Percentiles rank a stretch among this genome's conserved stretches.
These are phyloP conservation scores for Branchipolynoe longqiensis DNA, from an alignment of 2,888 invertebrate species.

Conservation along the genomic window DNA sequence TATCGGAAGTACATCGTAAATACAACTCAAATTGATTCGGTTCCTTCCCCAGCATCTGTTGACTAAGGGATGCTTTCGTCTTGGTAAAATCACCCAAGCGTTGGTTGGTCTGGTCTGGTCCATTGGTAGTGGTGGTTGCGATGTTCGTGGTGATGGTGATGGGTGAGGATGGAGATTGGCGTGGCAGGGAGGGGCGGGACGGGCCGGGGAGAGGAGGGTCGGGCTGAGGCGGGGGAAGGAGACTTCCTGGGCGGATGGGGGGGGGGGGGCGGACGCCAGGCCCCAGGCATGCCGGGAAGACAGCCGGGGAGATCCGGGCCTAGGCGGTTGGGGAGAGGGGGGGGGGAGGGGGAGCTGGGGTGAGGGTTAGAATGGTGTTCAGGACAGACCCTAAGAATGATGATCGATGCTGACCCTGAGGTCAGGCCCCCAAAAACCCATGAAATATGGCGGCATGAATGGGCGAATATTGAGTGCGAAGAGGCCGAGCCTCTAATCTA, in stretches of 20 bases:
- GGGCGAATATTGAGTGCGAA: conserved; percentile 55
- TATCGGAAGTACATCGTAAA: no score
- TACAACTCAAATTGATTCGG: no score
- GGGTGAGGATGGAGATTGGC: no score
- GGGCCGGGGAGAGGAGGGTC: background rate
- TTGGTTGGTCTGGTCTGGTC: no score
- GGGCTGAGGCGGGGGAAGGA: background rate
- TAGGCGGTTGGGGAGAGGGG: no score
- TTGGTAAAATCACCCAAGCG: no score
- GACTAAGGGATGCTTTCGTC: no score
- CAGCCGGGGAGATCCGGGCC: no score
- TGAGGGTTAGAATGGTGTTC: background rate
- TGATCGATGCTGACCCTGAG: conserved; percentile 52
- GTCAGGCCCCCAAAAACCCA: conserved; percentile 8
- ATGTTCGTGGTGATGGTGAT: no score
- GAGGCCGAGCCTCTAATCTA: conserved; percentile 39
- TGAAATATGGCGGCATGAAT: conserved; percentile 48
- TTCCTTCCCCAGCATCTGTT: no score
- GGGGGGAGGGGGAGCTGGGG: conserved; percentile 8
- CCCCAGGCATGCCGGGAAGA: background rate
- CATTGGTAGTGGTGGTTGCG: background rate
- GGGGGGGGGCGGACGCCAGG: background rate
- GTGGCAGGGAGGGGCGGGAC: background rate
- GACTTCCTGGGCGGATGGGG: background rate
- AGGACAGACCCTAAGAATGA: conserved; percentile 25